These are phyloP conservation scores for Prostheceraeus crozeri DNA, from an alignment of 2,888 invertebrate species.

Conservation along the genomic window DNA sequence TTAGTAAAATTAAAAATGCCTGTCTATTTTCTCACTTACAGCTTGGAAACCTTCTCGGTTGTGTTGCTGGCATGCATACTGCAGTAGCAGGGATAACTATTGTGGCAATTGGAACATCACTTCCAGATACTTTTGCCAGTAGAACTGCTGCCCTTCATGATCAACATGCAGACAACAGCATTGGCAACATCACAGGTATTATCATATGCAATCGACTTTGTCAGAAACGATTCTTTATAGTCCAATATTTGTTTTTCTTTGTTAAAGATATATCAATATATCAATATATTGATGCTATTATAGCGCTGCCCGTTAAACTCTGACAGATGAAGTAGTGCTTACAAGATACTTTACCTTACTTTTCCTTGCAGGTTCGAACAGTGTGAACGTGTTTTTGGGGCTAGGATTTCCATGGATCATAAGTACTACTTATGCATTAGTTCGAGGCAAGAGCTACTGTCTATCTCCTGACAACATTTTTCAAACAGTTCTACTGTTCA, in stretches of 20 bases:
- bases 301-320: too few relatives aligned
- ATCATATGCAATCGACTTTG: too few relatives aligned
- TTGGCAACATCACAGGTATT: constrained; percentile 54
- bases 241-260: too few relatives aligned
- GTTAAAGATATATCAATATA: too few relatives aligned
- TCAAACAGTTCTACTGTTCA: constrained; percentile 49
- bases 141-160: constrained; percentile 52
- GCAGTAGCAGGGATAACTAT: constrained; percentile 53
- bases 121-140: constrained; percentile 55
- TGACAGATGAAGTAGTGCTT: too few relatives aligned
- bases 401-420: constrained; percentile 54
- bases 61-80: constrained; percentile 50
- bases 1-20: too few relatives aligned
- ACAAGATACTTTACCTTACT: too few relatives aligned
- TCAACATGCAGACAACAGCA: constrained; percentile 52
- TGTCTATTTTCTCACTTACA: constrained; percentile 36
- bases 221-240: too few relatives aligned
- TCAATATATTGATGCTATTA: too few relatives aligned
- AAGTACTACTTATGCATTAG: constrained; percentile 46
- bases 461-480: constrained; percentile 47
- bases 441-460: constrained; percentile 43
- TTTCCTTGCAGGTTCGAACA: constrained; percentile 56
- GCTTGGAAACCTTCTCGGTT: constrained; percentile 50
- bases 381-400: constrained; percentile 54
- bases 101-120: constrained; percentile 51